Conservation (phyloP, 2,113 vertebrate species). For the Budorcas taxicolor region DNA sequence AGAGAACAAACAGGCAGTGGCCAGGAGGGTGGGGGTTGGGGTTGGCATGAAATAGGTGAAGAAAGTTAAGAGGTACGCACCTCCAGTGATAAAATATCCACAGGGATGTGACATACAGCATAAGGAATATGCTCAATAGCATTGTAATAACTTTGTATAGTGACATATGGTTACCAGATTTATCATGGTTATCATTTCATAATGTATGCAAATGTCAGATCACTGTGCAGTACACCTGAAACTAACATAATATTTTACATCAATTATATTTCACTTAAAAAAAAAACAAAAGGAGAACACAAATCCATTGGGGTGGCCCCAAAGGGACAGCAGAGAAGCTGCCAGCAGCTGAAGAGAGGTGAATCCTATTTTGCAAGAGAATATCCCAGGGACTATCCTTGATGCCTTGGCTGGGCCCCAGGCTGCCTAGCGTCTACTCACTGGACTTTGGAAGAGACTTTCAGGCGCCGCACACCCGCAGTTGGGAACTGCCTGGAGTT, state of each 20-base stretch:
- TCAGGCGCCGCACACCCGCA: slow-evolving; percentile 87
- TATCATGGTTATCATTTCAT: neutral
- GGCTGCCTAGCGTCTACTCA: slow-evolving; percentile 75
- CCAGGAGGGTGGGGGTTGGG: neutral
- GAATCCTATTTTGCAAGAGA: neutral
- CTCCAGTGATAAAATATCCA: neutral
- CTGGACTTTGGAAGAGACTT: slow-evolving; percentile 94
- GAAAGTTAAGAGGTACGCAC: neutral
- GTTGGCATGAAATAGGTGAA: neutral
- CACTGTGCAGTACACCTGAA: neutral
- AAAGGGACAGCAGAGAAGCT: neutral
- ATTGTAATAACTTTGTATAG: neutral
- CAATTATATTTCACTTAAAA: neutral
- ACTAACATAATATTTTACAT: neutral
- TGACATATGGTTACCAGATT: neutral
- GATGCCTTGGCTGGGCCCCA: neutral
- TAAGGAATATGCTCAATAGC: neutral
- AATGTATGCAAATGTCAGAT: neutral
- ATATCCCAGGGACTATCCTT: neutral
- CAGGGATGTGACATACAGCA: neutral
- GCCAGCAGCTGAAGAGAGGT: no score
- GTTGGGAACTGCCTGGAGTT: slow-evolving; percentile 97
- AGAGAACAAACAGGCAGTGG: neutral
- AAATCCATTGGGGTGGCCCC: neutral
- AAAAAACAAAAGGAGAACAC: neutral